Evolutionary conservation across 2,888 invertebrate genomes (phyloP).

Genomic region (Pegoplata infirma): DNA sequence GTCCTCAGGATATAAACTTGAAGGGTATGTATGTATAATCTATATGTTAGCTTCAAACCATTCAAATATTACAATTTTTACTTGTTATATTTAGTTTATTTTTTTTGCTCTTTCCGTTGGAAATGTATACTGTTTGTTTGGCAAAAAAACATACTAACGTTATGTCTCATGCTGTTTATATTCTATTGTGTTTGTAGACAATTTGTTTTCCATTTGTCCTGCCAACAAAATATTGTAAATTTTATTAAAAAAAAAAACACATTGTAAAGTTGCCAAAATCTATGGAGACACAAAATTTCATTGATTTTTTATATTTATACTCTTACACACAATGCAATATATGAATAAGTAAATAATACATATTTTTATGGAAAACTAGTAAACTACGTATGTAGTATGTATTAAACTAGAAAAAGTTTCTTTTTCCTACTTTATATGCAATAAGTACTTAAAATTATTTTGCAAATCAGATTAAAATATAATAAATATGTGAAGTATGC

Average conservation of each 20-base stretch:
- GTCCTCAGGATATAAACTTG: no score
- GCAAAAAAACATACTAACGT: neutral
- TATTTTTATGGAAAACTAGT: slow-evolving; percentile 9
- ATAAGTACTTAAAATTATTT: no score
- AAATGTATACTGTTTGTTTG: slow-evolving; percentile 9
- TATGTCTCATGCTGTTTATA: slow-evolving; percentile 19
- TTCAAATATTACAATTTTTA: no score
- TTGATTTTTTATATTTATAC: slow-evolving; percentile 46
- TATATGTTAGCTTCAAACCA: no score
- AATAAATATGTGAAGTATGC: no score
- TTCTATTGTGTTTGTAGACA: slow-evolving; percentile 39
- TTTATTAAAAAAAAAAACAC: slow-evolving; percentile 19
- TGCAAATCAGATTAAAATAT: no score
- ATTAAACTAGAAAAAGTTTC: no score
- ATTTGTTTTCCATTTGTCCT: slow-evolving; percentile 54
- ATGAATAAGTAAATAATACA: neutral
- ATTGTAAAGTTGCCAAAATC: slow-evolving; percentile 51
- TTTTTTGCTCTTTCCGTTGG: slow-evolving; percentile 20
- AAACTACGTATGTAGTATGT: no score
- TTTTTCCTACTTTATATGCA: no score
- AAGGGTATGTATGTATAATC: no score
- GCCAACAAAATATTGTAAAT: slow-evolving; percentile 51
- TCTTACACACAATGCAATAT: neutral
- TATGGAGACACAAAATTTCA: slow-evolving; percentile 52
- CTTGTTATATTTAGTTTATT: neutral